A percentile compares a stretch with the other conserved stretches of the same genome.
Evolutionary conservation across 2,888 invertebrate species (phyloP).

Genomic region (Drosophila austrosaltans): DNA sequence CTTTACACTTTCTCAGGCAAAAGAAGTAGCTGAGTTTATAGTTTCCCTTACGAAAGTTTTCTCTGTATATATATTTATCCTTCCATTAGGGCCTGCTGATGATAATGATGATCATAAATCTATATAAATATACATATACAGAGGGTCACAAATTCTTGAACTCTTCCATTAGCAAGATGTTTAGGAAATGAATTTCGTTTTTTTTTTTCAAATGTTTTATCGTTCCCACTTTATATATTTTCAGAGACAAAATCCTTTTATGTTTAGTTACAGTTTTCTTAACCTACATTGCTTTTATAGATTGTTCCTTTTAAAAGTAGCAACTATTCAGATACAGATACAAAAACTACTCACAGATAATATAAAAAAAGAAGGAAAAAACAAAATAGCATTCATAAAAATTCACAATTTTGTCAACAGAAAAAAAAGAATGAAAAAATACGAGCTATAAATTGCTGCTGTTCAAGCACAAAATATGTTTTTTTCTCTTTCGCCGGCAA

Average conservation of each 20-base stretch:
- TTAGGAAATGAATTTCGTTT: neutral
- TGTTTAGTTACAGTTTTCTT: neutral
- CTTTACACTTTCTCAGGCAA: too few species aligned
- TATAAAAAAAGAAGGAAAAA: neutral
- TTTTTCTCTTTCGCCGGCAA: constrained; percentile 33
- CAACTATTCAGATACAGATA: neutral
- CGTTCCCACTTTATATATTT: too few species aligned
- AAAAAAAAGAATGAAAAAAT: constrained; percentile 1
- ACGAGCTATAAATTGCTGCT: constrained; percentile 39
- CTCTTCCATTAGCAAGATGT: constrained; percentile 5
- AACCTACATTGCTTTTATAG: neutral
- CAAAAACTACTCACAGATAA: neutral
- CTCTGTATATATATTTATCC: neutral
- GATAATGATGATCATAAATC: neutral
- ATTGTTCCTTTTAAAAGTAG: neutral
- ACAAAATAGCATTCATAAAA: constrained; percentile 10
- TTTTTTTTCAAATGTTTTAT: too few species aligned
- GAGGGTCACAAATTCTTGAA: constrained; percentile 4
- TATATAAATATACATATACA: neutral
- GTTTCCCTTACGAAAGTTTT: too few species aligned
- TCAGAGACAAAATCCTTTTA: neutral
- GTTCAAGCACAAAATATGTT: constrained; percentile 17
- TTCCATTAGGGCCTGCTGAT: neutral
- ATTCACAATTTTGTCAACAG: constrained; percentile 7
- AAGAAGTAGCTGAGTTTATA: too few species aligned